These are phyloP conservation scores for Lepidothrix coronata DNA, from an alignment of 2,113 vertebrate species.

Conservation along the genomic window DNA sequence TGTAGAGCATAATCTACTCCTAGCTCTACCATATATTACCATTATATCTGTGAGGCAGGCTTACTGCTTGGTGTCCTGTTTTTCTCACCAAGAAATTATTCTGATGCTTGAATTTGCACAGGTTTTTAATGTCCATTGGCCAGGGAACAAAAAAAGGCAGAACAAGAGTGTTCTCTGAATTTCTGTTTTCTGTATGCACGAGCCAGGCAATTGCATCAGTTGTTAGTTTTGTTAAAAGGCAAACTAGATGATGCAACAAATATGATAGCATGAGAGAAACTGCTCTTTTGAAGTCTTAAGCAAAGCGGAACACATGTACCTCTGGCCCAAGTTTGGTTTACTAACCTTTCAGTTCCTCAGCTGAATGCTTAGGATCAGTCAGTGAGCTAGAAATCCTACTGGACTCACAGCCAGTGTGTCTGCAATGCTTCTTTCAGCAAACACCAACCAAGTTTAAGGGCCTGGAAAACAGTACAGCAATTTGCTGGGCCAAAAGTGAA, in stretches of 20 bases:
- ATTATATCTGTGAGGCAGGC: neutral
- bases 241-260: neutral
- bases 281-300: neutral
- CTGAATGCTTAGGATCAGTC: neutral
- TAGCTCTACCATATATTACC: neutral
- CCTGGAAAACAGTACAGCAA: constrained; percentile 6
- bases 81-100: neutral
- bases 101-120: neutral
- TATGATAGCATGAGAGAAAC: neutral
- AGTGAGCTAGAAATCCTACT: neutral
- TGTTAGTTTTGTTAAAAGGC: neutral
- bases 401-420: neutral
- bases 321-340: neutral
- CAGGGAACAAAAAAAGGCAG: neutral
- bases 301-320: neutral
- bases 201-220: neutral
- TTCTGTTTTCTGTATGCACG: neutral
- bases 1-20: neutral
- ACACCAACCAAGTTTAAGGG: constrained; percentile 7
- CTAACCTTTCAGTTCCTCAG: neutral
- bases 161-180: neutral
- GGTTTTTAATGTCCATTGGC: neutral
- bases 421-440: constrained; percentile 45
- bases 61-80: neutral
- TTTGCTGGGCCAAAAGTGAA: neutral